Base-by-base conservation (phyloP, 2,797 vertebrate species). In the Sardinella longiceps region DNA sequence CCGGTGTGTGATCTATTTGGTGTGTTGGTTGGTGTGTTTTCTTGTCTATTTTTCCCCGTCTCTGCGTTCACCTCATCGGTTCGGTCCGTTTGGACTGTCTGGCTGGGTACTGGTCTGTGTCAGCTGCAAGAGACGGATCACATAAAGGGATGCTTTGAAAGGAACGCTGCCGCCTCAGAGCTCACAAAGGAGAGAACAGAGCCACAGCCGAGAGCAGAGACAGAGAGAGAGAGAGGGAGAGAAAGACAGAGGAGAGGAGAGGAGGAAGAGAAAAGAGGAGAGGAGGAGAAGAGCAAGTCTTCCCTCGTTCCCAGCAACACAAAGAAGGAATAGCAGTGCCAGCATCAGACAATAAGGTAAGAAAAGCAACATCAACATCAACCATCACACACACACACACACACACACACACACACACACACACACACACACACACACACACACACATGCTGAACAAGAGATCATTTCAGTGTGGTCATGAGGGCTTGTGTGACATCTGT, bases 341-440 rank as follows among this genome's bases (percentile, higher is more conserved):
- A 46, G 92, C 93, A 87, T 85, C 90, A 90, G 89, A 93, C 98
- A 97, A 97, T 98, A 97, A 97, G 94, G 85, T 63, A 23, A 80
- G 66, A 37, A 5, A 37, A 74, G 60, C 28, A 2, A 66, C 60
- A 66, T 39, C 30, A 33, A 70, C 63, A 70, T 48, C 82, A 51
- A 85, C 84, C 4, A n/a, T 14, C 80, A 30, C 60, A 77, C 58
- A 51, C 43, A 56, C 83, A n/a, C 51, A 87, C 84, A 70, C 80
- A 43, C 80, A 30, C 63, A 66, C 63, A 70, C 28, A 70, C 25
- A 70, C 63, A 33, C 28, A 70, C n/a, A 60, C 58, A 60, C 58
- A 60, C 58, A 60, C 58, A 66, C 60, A 66, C 9, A 25, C 58
- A 60, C 58, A 66, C 60, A 66, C 58, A 25, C 25, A 63, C n/a